Base-by-base conservation (phyloP, 2,113 vertebrate genomes). In the Cromileptes altivelis region DNA sequence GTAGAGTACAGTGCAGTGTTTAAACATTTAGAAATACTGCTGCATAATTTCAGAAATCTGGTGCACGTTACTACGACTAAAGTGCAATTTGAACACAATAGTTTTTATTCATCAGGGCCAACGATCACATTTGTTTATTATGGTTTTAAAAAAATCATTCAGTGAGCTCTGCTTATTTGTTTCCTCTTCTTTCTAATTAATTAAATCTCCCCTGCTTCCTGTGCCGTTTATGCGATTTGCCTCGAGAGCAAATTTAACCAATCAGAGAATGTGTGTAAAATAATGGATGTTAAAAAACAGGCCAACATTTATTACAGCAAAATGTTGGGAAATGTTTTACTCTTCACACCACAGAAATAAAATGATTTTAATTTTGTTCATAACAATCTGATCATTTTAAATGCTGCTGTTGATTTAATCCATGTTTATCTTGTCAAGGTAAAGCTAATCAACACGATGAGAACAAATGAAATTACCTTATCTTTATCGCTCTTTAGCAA, bases 201-300 rank as follows among this genome's bases (percentile, higher is more conserved):
- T 70, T n/a, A 53, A 33, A 37, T n/a, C 49, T 21, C 6, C 18
- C 27, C 6, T 3, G 69, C 25, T 61, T 11, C n/a, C 18, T 55
- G 19, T 8, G 25, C 8, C 7, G 27, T 53, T 73, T 19, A 30
- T 78, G n/a, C n/a, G 27, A 63, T 73, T 81, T 37, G 33, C 33
- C 27, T 81, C 21, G 10, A 56, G 75, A 60, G 63, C 50, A 58
- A 64, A 77, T 78, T 55, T 33, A 75, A 0, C 79, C 62, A 81
- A 77, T 83, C 40, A 69, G 8, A 58, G n/a, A 25, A 13, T 7
- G n/a, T 23, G 0, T 55, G 0, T 40, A 11, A 57, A 68, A 56
- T 57, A 72, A 69, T 8, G 18, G 21, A 42, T 42, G 37, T 1
- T n/a, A 37, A 53, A 15, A 55, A 33, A 76, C 8, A 11, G 33